Percentiles rank a stretch among this genome's conserved stretches.
These are phyloP conservation scores for Phalacrocorax pelagicus DNA, from an alignment of 2,113 vertebrate genomes.

Conservation along the genomic window DNA sequence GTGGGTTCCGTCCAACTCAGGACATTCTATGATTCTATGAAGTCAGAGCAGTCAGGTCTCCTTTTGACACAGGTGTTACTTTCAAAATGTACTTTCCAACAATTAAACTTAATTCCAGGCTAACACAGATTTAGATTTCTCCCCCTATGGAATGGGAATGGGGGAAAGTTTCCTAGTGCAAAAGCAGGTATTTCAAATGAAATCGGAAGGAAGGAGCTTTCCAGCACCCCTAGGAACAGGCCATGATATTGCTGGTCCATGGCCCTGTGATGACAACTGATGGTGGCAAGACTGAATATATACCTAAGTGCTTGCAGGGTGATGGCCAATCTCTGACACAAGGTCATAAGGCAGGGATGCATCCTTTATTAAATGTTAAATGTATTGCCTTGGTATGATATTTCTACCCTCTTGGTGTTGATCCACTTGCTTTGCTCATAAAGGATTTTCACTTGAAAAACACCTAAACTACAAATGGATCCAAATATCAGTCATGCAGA, in stretches of 20 bases:
- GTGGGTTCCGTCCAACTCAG: too few relatives aligned
- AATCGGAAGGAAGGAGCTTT: neutral
- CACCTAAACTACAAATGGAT: neutral
- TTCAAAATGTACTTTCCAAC: neutral
- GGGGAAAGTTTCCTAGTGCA: neutral
- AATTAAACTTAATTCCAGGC: neutral
- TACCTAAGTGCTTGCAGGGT: neutral
- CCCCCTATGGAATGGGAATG: neutral
- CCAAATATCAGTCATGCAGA: neutral
- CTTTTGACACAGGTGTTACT: neutral
- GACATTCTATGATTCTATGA: neutral
- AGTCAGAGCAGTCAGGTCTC: neutral
- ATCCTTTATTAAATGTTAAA: neutral
- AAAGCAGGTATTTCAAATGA: neutral
- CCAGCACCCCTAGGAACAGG: neutral
- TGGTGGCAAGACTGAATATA: neutral
- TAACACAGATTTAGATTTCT: neutral
- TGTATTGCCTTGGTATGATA: neutral
- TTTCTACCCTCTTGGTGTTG: neutral
- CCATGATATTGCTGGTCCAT: neutral
- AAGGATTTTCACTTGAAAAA: conserved; percentile 10
- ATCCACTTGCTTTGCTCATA: neutral
- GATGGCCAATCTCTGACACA: neutral
- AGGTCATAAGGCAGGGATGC: neutral
- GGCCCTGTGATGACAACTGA: neutral